A percentile compares a stretch with the other conserved stretches of the same genome.
Evolutionary conservation across 2,113 vertebrate species (phyloP).

Genomic region (Zeus faber): DNA sequence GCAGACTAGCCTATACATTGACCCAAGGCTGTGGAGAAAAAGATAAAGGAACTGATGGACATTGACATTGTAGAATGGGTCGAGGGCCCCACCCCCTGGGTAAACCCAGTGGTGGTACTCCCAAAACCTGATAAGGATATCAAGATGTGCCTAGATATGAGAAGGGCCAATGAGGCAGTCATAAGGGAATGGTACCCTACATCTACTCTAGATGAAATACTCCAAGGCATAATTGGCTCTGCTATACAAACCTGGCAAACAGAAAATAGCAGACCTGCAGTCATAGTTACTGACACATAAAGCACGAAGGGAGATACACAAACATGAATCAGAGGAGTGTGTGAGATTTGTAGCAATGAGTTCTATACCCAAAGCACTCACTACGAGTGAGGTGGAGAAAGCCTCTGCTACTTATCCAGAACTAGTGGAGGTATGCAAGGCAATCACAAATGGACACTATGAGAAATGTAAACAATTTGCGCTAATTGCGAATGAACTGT

Average conservation of each 20-base stretch:
- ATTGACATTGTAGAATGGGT: conserved; percentile 37
- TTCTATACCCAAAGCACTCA: no score
- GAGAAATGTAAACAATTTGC: conserved; percentile 8
- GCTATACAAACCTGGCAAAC: no score
- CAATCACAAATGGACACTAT: conserved; percentile 16
- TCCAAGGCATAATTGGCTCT: conserved; percentile 26
- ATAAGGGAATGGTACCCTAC: conserved; percentile 24
- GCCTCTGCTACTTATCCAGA: no score
- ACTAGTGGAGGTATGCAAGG: conserved; percentile 1
- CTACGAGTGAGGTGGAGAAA: no score
- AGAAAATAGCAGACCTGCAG: no score
- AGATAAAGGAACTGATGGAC: conserved; percentile 16
- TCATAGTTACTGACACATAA: no score
- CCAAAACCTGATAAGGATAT: conserved; percentile 28
- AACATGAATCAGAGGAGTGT: no score
- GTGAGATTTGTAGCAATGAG: no score
- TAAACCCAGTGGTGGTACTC: conserved; percentile 29
- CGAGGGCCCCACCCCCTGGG: no score
- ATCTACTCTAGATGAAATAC: conserved; percentile 27
- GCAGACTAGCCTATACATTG: conserved; percentile 17
- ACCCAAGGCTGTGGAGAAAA: conserved; percentile 11
- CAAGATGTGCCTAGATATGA: conserved; percentile 29
- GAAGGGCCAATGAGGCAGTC: conserved; percentile 22
- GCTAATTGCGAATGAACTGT: no score
- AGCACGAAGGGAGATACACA: no score